phyloP scores from a whole-genome alignment of 2,797 vertebrate species.

The Megaceryle alcyon region DNA sequence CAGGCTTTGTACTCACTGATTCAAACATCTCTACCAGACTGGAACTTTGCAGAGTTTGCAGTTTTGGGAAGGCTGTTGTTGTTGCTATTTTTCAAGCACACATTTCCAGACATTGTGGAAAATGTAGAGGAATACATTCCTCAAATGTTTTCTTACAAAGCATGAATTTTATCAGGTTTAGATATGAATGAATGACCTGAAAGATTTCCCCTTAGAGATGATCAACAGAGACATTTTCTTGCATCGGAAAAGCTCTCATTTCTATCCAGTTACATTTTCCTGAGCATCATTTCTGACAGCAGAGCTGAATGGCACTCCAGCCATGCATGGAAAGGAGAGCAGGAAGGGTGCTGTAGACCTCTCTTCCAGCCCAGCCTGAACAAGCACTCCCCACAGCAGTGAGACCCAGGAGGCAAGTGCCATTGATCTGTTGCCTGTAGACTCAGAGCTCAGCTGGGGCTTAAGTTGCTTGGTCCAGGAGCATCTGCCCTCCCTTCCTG shows the following conservation, averaged over 20 bases:
- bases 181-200: not conserved
- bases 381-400: not conserved
- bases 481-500: not conserved
- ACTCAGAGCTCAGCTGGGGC: fast-evolving
- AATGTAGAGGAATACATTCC: constrained; percentile 8
- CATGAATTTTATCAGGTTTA: not conserved
- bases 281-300: not conserved
- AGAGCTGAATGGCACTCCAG: not conserved
- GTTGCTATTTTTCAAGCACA: not conserved
- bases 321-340: not conserved
- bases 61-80: not conserved
- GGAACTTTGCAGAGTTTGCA: not conserved
- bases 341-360: not conserved
- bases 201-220: not conserved
- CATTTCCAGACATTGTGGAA: constrained; percentile 4
- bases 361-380: not conserved
- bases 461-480: not conserved
- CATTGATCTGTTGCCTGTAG: not conserved
- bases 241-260: not conserved
- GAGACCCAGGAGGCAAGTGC: not conserved
- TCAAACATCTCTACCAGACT: not conserved
- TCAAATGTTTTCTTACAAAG: not conserved
- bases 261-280: not conserved
- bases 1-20: not conserved
- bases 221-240: not conserved